A percentile compares a stretch with the other conserved stretches of the same genome.
Conservation (phyloP, 2,888 invertebrate genomes). For the Euphydryas editha region DNA sequence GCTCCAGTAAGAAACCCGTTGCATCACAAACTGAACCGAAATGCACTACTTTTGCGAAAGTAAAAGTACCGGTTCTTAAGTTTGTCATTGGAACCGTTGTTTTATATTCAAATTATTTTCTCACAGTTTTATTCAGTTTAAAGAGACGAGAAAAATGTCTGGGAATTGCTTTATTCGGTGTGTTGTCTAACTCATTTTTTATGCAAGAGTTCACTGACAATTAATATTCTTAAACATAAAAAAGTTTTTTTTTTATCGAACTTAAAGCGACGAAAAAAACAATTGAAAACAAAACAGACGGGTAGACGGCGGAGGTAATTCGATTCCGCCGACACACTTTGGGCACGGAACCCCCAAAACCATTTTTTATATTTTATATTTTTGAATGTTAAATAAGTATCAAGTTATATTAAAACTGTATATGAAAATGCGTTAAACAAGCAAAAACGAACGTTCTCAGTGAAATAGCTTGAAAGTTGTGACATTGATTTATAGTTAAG, state of each 20-base stretch:
- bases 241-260: no score
- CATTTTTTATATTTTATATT: no score
- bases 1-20: constrained; percentile 73
- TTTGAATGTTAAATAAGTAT: not conserved
- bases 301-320: no score
- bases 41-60: constrained; percentile 75
- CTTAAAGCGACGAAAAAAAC: no score
- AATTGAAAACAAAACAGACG: no score
- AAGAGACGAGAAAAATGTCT: not conserved
- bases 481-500: constrained; percentile 51
- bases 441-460: constrained; percentile 31
- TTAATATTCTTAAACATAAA: no score
- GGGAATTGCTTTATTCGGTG: not conserved
- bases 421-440: constrained; percentile 23
- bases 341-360: no score
- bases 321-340: no score
- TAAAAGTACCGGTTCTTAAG: constrained; percentile 56
- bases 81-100: constrained; percentile 17
- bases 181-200: not conserved
- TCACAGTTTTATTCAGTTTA: not conserved
- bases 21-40: constrained; percentile 53
- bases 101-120: constrained; percentile 18
- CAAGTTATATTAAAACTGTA: constrained; percentile 13
- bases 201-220: no score
- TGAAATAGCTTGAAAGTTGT: constrained; percentile 48